Base-by-base conservation (phyloP, 2,113 vertebrate species). In the Dipodomys merriami region DNA sequence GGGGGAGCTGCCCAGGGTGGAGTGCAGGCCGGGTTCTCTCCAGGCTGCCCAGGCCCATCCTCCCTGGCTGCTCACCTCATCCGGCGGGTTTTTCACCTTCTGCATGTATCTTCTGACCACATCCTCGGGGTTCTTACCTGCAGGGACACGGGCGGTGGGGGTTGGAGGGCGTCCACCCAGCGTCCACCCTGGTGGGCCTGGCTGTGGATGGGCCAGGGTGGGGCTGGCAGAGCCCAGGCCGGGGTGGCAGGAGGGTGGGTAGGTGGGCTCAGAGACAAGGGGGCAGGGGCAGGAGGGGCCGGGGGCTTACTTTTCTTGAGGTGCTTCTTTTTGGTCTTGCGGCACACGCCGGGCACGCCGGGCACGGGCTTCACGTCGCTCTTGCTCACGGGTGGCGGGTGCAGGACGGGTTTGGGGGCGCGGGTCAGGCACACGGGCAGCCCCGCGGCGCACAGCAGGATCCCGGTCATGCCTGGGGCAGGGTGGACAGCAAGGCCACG, bases 261-360 rank as follows among this genome's bases (percentile, higher is more conserved):
- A 15, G 8, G 39, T 6, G 5, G 39, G 39, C 39, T 39, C 39
- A 39, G 39, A 39, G 39, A 39, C 39, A 5, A 39, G 9, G 49
- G 49, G 49, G 23, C 72, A 11, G 72, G 81, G 90, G 35, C 20
- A 20, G 27, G 5, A 29, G 78, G 60, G 44, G 9, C 4, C 53
- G 39, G 53, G 53, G 53, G 46, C 98, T 94, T 98, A 99, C 99
- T 99, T 97, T 98, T 99, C 93, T 98, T 99, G 88, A 99, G 98
- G 91, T 99, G 99, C 94, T 99, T 99, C 92, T 99, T 99, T 96
- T 99, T 99, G 94, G 99, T 99, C 97, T 99, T 99, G 98, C 99
- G 99, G 90, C 99, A 99, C 98, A 98, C 99, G 81, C 99, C 99
- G 0, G 98, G 99, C 95, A 99, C 97, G 2, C 99, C 99, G 0